Evolutionary conservation across 2,113 vertebrate genomes (phyloP), one percentile per base, ranked within the genome.

Genomic region (Clarias batrachus): DNA sequence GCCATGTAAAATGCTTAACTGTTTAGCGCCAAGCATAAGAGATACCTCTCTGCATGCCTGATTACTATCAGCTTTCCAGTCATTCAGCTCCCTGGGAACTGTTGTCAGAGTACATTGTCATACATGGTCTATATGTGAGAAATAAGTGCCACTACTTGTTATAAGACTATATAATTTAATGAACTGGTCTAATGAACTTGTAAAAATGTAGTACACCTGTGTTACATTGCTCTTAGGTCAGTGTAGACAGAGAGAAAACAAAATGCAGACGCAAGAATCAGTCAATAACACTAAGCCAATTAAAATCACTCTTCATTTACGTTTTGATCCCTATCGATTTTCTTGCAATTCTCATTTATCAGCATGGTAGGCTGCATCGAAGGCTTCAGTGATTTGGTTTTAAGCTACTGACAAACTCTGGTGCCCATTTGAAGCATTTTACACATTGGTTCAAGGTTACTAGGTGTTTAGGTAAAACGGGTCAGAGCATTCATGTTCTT

Each of bases 271-370:
- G 91, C 85, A 88, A 86, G 78, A 85, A 71, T 83, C 79, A 70
- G 89, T 94, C 93, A 93, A 94, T 95, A 94, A 90, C 87, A 87
- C 92, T 93, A 91, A 94, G 92, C 91, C 93, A 93, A 93, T 94
- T 93, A 92, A 93, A 95, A 93, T 95, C 93, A 93, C 90, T 95
- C 94, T 94, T 93, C 92, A 93, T 95, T 94, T 92, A 92, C 89
- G 88, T 89, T 94, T 92, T 94, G 94, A 95, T 94, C 93, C 93
- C 91, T 93, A 93, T 94, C 91, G 94, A 95, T 93, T 92, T 60
- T 83, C 92, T 92, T 91, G 94, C 93, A 92, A 91, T 93, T 92
- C 87, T 91, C 90, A 93, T 95, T 91, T 81, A 88, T 94, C 93
- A 91, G 54, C 62, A 65, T 71, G n/a, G 88, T 88, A 86, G 90